These are phyloP conservation scores for Umimayanthus chanpuru DNA, from an alignment of 92 coral and sea anemone species.

Conservation along the genomic window DNA sequence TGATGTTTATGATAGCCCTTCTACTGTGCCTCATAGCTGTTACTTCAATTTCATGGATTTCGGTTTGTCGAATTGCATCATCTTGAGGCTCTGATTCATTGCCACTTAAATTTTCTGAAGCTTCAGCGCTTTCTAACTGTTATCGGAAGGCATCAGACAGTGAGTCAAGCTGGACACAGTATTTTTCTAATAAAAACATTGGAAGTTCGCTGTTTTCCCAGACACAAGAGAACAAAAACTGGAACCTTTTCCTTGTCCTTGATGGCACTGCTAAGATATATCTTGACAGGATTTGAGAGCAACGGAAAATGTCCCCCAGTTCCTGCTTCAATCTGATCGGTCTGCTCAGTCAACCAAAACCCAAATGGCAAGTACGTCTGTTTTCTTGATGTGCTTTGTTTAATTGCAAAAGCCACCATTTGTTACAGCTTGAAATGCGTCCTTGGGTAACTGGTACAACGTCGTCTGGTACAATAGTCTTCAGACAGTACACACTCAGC, in stretches of 20 bases:
- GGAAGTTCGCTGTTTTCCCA: constrained; percentile 58
- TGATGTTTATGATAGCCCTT: constrained; percentile 46
- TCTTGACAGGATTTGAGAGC: constrained; percentile 58
- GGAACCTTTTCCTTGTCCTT: constrained; percentile 56
- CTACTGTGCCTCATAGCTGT: constrained; percentile 58
- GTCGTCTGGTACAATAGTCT: constrained; percentile 67
- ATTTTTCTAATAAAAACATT: constrained; percentile 55
- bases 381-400: constrained; percentile 38
- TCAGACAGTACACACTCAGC: constrained; percentile 47
- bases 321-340: constrained; percentile 3
- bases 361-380: constrained; percentile 63
- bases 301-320: constrained; percentile 45
- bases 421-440: constrained; percentile 66
- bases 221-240: constrained; percentile 56
- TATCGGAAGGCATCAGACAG: constrained; percentile 47
- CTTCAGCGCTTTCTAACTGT: constrained; percentile 1
- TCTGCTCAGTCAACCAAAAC: constrained; percentile 66
- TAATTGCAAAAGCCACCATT: constrained; percentile 75
- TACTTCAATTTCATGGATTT: constrained; percentile 56
- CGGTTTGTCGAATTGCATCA: constrained; percentile 33
- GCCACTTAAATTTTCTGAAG: background rate
- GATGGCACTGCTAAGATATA: constrained; percentile 64
- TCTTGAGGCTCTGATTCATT: constrained; percentile 44
- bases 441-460: constrained; percentile 71
- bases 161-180: constrained; percentile 52